Conservation (phyloP, 2,888 invertebrate genomes). For the Pinctada fucata region DNA sequence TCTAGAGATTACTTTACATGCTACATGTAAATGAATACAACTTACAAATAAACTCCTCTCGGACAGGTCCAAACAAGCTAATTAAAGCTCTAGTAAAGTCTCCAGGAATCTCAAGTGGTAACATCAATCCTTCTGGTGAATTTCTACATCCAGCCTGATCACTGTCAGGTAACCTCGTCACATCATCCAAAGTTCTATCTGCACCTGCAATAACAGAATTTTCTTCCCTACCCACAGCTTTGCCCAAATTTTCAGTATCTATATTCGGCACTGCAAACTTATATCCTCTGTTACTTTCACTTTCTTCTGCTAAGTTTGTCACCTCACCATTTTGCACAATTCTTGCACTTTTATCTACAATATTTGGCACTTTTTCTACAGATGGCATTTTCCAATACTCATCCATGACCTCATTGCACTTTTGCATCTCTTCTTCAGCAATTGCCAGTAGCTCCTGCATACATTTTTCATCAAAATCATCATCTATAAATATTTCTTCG, state of each 20-base stretch:
- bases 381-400: neutral
- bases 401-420: neutral
- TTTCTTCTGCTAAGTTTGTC: neutral
- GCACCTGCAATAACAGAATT: too few relatives aligned
- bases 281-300: neutral
- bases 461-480: conserved; percentile 35
- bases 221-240: too few relatives aligned
- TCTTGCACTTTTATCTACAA: neutral
- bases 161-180: neutral
- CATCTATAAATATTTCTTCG: conserved; percentile 30
- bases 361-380: neutral
- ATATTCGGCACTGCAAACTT: neutral
- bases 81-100: conserved; percentile 30
- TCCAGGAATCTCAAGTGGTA: conserved; percentile 19
- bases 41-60: conserved; percentile 12
- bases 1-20: too few relatives aligned
- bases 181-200: too few relatives aligned
- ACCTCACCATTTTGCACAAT: neutral
- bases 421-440: conserved; percentile 12
- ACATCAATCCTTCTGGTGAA: conserved; percentile 12
- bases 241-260: neutral
- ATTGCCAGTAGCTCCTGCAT: conserved; percentile 22
- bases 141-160: neutral
- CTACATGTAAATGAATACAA: neutral
- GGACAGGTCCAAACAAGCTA: conserved; percentile 80